Percentiles rank a stretch among this genome's conserved stretches.
These are phyloP conservation scores for Morelia viridis DNA, from an alignment of 2,797 vertebrate species.

Conservation along the genomic window DNA sequence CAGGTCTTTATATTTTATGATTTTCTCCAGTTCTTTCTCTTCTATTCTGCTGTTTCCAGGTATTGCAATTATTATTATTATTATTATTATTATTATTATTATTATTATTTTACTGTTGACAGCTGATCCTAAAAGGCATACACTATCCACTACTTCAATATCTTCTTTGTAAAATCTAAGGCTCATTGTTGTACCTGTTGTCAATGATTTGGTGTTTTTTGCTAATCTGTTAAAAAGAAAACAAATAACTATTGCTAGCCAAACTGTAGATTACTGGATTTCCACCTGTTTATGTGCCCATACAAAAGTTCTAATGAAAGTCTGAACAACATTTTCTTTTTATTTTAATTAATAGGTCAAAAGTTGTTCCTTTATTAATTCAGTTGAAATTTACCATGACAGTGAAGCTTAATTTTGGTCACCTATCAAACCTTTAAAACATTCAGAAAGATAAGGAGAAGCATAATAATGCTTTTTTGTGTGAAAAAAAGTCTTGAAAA, in stretches of 20 bases:
- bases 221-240: background rate
- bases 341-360: background rate
- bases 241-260: background rate
- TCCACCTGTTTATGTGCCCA: slow-evolving; percentile 9
- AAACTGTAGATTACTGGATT: background rate
- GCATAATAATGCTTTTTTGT: background rate
- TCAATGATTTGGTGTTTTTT: background rate
- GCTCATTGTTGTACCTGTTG: background rate
- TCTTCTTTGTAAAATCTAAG: background rate
- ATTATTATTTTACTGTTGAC: background rate
- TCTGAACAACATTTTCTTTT: slow-evolving; percentile 4
- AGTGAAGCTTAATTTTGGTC: background rate
- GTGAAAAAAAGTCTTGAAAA: background rate
- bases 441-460: slow-evolving; percentile 10
- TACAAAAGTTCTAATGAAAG: slow-evolving; percentile 18
- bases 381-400: background rate
- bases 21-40: no score
- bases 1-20: no score
- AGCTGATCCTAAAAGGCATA: background rate
- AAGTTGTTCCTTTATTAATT: slow-evolving; percentile 16
- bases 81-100: no score
- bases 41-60: no score
- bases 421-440: slow-evolving; percentile 21
- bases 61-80: no score
- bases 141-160: background rate